Percentiles rank a stretch among this genome's conserved stretches.
These are phyloP conservation scores for Zele albiditarsus DNA, from an alignment of 2,888 invertebrate species.

Conservation along the genomic window DNA sequence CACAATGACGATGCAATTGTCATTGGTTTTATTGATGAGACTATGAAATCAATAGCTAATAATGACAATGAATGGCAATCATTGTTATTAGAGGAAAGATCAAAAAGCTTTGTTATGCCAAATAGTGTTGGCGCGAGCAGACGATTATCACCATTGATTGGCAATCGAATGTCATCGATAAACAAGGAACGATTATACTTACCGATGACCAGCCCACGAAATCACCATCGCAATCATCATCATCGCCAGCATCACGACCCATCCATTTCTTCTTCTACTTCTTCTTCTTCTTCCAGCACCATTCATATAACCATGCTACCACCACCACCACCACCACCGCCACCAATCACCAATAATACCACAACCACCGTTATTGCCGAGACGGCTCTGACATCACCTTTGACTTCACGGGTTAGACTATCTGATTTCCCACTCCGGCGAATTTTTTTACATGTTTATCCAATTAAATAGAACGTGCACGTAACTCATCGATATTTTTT, in stretches of 20 bases:
- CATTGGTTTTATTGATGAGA: slow-evolving; percentile 42
- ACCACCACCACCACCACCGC: slow-evolving; percentile 62
- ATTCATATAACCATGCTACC: slow-evolving; percentile 67
- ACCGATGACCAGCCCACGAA: slow-evolving; percentile 52
- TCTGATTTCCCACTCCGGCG: slow-evolving; percentile 39
- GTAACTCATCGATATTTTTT: slow-evolving; percentile 19
- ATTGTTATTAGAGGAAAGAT: slow-evolving; percentile 63
- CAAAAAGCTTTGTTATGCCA: slow-evolving; percentile 66
- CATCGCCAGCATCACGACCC: slow-evolving; percentile 54
- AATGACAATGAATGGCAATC: slow-evolving; percentile 53
- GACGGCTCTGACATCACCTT: slow-evolving; percentile 51
- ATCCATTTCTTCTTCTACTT: slow-evolving; percentile 66
- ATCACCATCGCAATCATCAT: slow-evolving; percentile 51
- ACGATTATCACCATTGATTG: slow-evolving; percentile 53
- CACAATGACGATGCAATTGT: slow-evolving; percentile 38
- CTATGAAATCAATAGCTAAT: slow-evolving; percentile 34
- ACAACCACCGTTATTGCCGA: slow-evolving; percentile 46
- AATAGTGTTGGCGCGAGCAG: slow-evolving; percentile 52
- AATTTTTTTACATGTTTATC: slow-evolving; percentile 24
- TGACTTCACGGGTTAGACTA: slow-evolving; percentile 67
- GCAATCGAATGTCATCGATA: slow-evolving; percentile 52
- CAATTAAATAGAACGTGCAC: slow-evolving; percentile 39
- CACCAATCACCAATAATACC: slow-evolving; percentile 53
- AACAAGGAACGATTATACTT: slow-evolving; percentile 52
- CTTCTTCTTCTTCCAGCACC: slow-evolving; percentile 70